A percentile compares a stretch with the other conserved stretches of the same genome.
phyloP scores from a whole-genome alignment of 1,140 invertebrate genomes.

The Zaprionus capensis region DNA sequence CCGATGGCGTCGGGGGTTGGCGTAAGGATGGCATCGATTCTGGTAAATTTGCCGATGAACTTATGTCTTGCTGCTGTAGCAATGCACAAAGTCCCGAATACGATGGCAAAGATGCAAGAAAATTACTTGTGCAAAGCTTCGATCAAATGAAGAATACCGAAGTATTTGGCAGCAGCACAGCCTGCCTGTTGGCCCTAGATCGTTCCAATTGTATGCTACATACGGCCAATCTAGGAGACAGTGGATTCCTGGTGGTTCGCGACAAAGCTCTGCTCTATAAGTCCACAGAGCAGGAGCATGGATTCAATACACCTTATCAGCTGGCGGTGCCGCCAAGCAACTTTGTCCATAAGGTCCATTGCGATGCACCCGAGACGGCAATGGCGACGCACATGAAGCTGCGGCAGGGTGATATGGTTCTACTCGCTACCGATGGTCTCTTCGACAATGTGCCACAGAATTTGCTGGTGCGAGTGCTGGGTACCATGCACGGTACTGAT shows the following conservation, averaged over 20 bases:
- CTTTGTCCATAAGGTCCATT: not conserved
- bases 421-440: conserved; percentile 61
- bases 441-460: conserved; percentile 64
- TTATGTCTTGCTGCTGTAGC: conserved; percentile 50
- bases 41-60: conserved; percentile 55
- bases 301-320: conserved; percentile 62
- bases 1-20: conserved; percentile 67
- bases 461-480: conserved; percentile 39
- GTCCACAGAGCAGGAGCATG: conserved; percentile 52
- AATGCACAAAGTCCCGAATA: conserved; percentile 24
- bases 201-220: conserved; percentile 54
- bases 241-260: conserved; percentile 59
- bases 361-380: conserved; percentile 47
- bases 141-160: conserved; percentile 4
- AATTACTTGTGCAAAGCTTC: conserved; percentile 50
- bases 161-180: conserved; percentile 63
- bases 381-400: conserved; percentile 14
- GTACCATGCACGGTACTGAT: conserved; percentile 2
- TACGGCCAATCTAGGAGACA: conserved; percentile 62
- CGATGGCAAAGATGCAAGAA: conserved; percentile 40
- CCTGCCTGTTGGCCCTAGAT: conserved; percentile 52
- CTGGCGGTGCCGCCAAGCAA: conserved; percentile 36
- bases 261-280: conserved; percentile 38
- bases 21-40: conserved; percentile 55
- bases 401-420: conserved; percentile 48